Evolutionary conservation across 64 coral and sea anemone genomes (phyloP), one percentile per base, ranked within the genome.

Genomic region (Pocillopora verrucosa): DNA sequence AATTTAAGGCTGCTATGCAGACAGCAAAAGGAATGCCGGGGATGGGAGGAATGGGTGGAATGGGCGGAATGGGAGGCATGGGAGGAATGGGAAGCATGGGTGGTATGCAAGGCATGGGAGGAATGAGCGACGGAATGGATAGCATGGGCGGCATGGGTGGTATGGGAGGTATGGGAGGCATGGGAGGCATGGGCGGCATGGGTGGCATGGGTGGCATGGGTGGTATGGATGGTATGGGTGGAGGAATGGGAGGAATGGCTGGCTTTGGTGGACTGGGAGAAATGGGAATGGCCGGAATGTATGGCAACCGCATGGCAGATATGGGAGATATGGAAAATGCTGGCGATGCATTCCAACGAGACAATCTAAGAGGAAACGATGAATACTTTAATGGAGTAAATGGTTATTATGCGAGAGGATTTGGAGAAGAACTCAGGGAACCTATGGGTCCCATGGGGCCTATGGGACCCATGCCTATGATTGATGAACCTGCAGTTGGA

Each of bases 21-120:
- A 59, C 70, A 9, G 60, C 26, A 19, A 86, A 86, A 37, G 92
- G 95, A 76, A 91, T 94, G 83, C 82, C 82, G 10, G 95, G 94
- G 14, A 85, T 92, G 86, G 68, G 51, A 62, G 94, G 74, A 82
- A 86, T 82, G 61, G 92, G 92, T 51, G 95, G 78, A 24, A 78
- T 76, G 82, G 82, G 58, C 2, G 90, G 45, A 36, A 76, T 73
- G 26, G 92, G 65, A 13, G 79, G 57, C 12, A 89, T 83, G 73
- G 82, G 62, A 1, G 86, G 75, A 72, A 84, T 87, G 83, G 90
- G 34, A 14, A 80, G 62, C 20, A 68, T 80, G 75, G 65, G 30
- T 13, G 88, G 92, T 0, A 79, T 86, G 73, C 72, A 41, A 25
- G 93, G 72, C 16, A 79, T 86, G 62, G 89, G 73, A 22, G 87